These are phyloP conservation scores for Epizoanthus illoricatus DNA, from an alignment of 92 coral and sea anemone genomes.

Conservation along the genomic window DNA sequence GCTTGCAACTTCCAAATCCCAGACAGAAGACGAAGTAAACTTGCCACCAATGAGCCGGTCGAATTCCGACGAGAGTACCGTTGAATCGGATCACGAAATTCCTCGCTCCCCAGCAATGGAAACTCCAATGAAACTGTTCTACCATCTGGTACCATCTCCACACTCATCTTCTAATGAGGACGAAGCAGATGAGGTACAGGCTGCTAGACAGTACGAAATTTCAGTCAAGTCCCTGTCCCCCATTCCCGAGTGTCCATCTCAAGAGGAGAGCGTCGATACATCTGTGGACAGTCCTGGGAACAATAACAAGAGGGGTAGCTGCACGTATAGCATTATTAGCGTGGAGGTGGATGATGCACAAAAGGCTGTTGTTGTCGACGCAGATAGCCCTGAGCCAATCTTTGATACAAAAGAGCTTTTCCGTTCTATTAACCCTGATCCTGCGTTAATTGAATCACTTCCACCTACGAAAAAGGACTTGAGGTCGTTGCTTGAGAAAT, in stretches of 20 bases:
- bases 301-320: conserved; percentile 53
- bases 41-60: conserved; percentile 33
- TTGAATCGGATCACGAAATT: conserved; percentile 75
- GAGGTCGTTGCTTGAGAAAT: conserved; percentile 75
- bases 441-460: conserved; percentile 27
- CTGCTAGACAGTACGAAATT: conserved; percentile 50
- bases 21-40: conserved; percentile 25
- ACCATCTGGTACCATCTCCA: conserved; percentile 95
- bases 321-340: conserved; percentile 56
- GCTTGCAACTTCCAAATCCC: conserved; percentile 16
- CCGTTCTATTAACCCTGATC: conserved; percentile 45
- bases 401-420: conserved; percentile 49
- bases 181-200: conserved; percentile 70
- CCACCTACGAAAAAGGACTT: conserved; percentile 73
- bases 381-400: conserved; percentile 53
- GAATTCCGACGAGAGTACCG: conserved; percentile 66
- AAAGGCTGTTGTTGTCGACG: conserved; percentile 37
- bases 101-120: conserved; percentile 89
- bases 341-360: conserved; percentile 52
- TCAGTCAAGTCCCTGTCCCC: conserved; percentile 72
- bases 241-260: conserved; percentile 85
- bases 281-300: conserved; percentile 48
- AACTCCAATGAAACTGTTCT: conserved; percentile 91
- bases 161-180: conserved; percentile 91
- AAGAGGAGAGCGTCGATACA: conserved; percentile 62